Percentiles rank a stretch among this genome's conserved stretches.
These are phyloP conservation scores for Palloptera scutellata DNA, from an alignment of 2,888 invertebrate genomes.

Conservation along the genomic window DNA sequence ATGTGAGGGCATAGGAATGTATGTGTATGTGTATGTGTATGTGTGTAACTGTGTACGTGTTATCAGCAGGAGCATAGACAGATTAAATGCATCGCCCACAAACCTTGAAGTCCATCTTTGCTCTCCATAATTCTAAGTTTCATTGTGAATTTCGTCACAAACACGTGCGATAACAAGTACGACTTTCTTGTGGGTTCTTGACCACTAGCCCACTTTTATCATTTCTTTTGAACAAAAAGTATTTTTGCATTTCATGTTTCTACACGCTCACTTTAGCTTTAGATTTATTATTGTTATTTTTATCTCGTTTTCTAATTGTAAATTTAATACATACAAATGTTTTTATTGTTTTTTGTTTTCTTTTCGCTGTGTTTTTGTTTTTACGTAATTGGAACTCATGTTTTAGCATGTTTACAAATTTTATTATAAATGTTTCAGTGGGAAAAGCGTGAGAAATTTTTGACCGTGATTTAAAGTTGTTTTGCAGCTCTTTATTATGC, in stretches of 20 bases:
- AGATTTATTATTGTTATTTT: slow-evolving; percentile 28
- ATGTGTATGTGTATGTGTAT: neutral
- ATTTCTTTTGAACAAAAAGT: no score
- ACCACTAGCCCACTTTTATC: neutral
- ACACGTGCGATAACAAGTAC: neutral
- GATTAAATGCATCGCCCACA: no score
- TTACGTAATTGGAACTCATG: slow-evolving; percentile 39
- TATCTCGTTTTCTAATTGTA: slow-evolving; percentile 23
- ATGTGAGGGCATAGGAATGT: neutral
- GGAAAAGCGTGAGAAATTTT: slow-evolving; percentile 45
- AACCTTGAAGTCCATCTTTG: no score
- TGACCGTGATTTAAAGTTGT: slow-evolving; percentile 39
- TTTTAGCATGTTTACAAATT: slow-evolving; percentile 42
- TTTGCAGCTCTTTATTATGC: slow-evolving; percentile 8
- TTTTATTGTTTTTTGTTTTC: neutral
- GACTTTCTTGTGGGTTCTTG: neutral
- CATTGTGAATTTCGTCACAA: neutral
- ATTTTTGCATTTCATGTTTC: slow-evolving; percentile 12
- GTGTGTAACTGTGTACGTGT: neutral
- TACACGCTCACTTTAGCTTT: slow-evolving; percentile 17
- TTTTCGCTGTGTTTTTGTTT: slow-evolving; percentile 5
- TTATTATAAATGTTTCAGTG: slow-evolving; percentile 10
- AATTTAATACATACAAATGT: slow-evolving; percentile 8
- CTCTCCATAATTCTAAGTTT: no score
- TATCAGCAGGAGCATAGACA: no score